Conservation (phyloP, 2,113 vertebrate species). For the Solea solea region DNA sequence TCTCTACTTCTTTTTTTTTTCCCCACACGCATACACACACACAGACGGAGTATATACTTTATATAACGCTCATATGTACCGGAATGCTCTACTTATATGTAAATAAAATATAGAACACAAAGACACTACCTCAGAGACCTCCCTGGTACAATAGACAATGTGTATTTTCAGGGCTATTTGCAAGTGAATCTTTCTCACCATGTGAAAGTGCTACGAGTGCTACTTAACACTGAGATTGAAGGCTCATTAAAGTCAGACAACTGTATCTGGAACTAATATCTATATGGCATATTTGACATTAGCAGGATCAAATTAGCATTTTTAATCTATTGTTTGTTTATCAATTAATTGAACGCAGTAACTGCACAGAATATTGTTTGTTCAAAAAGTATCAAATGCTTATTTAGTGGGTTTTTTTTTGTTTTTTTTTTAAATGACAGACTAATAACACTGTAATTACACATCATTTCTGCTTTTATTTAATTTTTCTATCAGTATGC, state of each 20-base stretch:
- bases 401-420: no score
- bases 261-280: no score
- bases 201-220: neutral
- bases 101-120: neutral
- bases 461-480: neutral
- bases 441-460: neutral
- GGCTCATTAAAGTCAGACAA: neutral
- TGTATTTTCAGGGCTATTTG: constrained; percentile 53
- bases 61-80: neutral
- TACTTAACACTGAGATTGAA: neutral
- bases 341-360: no score
- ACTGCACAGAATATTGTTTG: no score
- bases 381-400: no score
- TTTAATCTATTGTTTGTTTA: no score
- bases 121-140: constrained; percentile 38
- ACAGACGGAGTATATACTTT: neutral
- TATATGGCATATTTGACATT: no score
- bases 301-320: no score
- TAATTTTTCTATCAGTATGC: constrained; percentile 50
- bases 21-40: constrained; percentile 15
- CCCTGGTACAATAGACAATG: constrained; percentile 28
- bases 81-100: neutral
- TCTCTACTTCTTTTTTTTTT: constrained; percentile 22
- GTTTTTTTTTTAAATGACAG: no score
- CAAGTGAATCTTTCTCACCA: constrained; percentile 17